Percentiles rank a stretch among this genome's conserved stretches.
Evolutionary conservation across 2,797 vertebrate genomes (phyloP).

Genomic region (Falco cherrug): DNA sequence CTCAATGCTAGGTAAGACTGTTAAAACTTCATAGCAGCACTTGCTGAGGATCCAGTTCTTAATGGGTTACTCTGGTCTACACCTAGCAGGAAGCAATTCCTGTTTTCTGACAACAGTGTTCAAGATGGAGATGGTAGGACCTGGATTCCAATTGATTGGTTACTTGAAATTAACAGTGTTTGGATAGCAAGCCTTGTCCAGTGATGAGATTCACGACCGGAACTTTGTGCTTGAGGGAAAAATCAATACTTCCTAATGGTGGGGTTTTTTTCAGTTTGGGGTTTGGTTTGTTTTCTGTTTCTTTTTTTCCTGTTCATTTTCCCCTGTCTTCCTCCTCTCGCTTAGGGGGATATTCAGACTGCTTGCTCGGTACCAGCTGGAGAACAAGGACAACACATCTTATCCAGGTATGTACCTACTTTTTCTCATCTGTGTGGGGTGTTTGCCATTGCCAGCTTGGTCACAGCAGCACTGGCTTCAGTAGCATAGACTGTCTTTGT

Average conservation of each 20-base stretch:
- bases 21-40: neutral
- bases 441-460: neutral
- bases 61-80: neutral
- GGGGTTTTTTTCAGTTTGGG: neutral
- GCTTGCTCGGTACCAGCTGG: conserved; percentile 91
- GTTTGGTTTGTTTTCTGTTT: too few species aligned
- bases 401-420: conserved; percentile 80
- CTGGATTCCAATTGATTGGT: neutral
- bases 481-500: neutral
- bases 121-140: neutral
- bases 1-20: conserved; percentile 89
- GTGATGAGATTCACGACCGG: neutral
- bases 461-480: neutral
- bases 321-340: neutral
- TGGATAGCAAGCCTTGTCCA: neutral
- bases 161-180: neutral
- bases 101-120: neutral
- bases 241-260: neutral
- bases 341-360: conserved; percentile 94
- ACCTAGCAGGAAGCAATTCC: neutral
- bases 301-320: neutral
- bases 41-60: neutral
- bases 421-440: neutral
- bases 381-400: conserved; percentile 92
- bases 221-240: neutral